Evolutionary conservation across 2,113 vertebrate species (phyloP).

Genomic region (Ursus arctos): DNA sequence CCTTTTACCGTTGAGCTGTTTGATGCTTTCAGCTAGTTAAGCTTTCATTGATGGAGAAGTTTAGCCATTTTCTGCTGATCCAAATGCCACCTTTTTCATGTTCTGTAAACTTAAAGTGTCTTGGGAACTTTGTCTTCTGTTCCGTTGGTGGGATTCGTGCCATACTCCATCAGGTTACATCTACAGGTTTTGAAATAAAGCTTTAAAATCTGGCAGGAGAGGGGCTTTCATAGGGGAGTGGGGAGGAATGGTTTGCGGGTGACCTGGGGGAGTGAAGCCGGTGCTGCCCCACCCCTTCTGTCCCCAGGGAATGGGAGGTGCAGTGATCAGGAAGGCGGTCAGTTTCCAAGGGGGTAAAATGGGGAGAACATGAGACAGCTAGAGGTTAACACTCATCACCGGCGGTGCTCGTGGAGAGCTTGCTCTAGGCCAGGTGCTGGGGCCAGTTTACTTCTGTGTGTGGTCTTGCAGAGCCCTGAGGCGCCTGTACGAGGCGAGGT

Average conservation of each 20-base stretch:
- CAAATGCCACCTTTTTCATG: accelerated
- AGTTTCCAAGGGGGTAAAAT: not conserved
- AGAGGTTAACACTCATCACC: not conserved
- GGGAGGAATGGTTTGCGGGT: not conserved
- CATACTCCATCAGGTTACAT: accelerated
- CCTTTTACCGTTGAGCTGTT: not conserved
- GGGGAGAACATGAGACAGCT: not conserved
- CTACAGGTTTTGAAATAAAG: not conserved
- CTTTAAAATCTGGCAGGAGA: not conserved
- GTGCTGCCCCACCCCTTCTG: not conserved
- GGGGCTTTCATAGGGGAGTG: not conserved
- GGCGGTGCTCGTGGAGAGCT: accelerated
- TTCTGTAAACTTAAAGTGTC: not conserved
- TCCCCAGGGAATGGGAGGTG: not conserved
- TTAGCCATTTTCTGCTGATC: not conserved
- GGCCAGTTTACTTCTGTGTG: too few species aligned
- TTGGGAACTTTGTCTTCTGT: not conserved
- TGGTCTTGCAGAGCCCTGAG: not conserved
- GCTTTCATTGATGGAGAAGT: not conserved
- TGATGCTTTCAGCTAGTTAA: not conserved
- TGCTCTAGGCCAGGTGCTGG: accelerated
- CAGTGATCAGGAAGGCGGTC: not conserved
- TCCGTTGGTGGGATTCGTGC: accelerated
- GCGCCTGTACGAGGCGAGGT: not conserved
- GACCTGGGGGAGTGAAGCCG: too few species aligned